Conservation (phyloP, 2,797 vertebrate genomes). For the Dipus sagitta region DNA sequence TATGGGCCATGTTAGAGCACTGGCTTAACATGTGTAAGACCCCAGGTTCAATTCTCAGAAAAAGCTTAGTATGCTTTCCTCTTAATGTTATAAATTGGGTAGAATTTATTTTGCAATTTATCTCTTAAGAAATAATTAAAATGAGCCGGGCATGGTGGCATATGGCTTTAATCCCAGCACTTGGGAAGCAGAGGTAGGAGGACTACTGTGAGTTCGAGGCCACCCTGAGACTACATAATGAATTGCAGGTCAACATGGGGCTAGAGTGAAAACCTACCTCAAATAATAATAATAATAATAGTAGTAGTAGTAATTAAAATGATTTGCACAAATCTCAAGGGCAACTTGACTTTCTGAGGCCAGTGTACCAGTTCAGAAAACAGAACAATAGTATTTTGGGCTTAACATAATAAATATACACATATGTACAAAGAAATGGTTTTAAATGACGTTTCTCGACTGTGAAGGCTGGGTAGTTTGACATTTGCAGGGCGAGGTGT, state of each 20-base stretch:
- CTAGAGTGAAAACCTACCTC: too few relatives aligned
- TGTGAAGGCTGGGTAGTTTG: neutral
- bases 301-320: neutral
- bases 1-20: neutral
- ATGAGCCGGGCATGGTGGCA: too few relatives aligned
- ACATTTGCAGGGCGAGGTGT: neutral
- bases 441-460: neutral
- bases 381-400: neutral
- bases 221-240: too few relatives aligned
- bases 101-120: constrained; percentile 28
- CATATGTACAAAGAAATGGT: neutral
- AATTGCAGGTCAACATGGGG: too few relatives aligned
- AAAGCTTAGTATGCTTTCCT: constrained; percentile 6
- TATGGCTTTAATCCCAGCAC: too few relatives aligned
- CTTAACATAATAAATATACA: neutral
- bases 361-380: neutral
- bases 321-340: neutral
- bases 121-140: constrained; percentile 20
- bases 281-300: neutral
- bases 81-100: neutral
- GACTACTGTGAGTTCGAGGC: too few relatives aligned
- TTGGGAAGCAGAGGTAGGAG: too few relatives aligned
- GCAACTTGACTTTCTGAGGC: constrained; percentile 7
- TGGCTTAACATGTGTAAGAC: neutral
- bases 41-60: neutral